Base-by-base conservation (phyloP, 64 coral and sea anemone genomes). In the Stichodactyla mertensii region DNA sequence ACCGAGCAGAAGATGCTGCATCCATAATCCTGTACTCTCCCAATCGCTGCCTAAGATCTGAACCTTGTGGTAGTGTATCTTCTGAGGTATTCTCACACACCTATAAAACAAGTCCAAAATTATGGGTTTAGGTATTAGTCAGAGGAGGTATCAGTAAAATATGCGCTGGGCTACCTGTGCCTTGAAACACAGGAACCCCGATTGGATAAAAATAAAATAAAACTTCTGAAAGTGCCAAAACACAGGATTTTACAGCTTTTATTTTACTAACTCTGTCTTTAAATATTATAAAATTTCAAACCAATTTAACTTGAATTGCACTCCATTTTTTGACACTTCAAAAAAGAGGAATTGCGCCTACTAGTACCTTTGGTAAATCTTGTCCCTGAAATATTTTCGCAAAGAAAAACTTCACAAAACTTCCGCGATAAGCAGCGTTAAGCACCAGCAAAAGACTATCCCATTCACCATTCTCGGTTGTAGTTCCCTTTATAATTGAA, bases 321-420 rank as follows among this genome's bases (percentile, higher is more conserved):
- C 1, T 45, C 36, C 36, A 45, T 45, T 45, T 45, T 45, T 45
- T 45, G 36, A 45, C 36, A 45, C 36, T 45, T 45, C 36, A 45
- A 52, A 55, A 14, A 36, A 13, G 23, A 20, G 55, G 84, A 54
- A 13, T 64, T 66, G 62, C 18, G 6, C 62, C 86, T 56, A 95
- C n/a, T n/a, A n/a, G n/a, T 56, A 95, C 93, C 71, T 16, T 84
- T 6, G 93, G 86, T 57, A 95, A 71, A 7, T 80, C 55, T 71
- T 83, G 69, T n/a, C 87, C 89, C 86, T 84, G 89, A 71, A 95
- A 95, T 45, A 95, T 62, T 52, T 87, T 84, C 23, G 93, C 93
- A 87, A 88, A 95, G 69, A 85, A 95, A 91, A 95, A 95, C 83
- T 95, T 91, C 23, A 91, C 93, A 58, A 95, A 95, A 82, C 89